Percentiles rank a stretch among this genome's conserved stretches.
These are phyloP conservation scores for Hydra vulgaris DNA, from an alignment of 30 jellyfish, hydroid and myxozoan species.

Conservation along the genomic window DNA sequence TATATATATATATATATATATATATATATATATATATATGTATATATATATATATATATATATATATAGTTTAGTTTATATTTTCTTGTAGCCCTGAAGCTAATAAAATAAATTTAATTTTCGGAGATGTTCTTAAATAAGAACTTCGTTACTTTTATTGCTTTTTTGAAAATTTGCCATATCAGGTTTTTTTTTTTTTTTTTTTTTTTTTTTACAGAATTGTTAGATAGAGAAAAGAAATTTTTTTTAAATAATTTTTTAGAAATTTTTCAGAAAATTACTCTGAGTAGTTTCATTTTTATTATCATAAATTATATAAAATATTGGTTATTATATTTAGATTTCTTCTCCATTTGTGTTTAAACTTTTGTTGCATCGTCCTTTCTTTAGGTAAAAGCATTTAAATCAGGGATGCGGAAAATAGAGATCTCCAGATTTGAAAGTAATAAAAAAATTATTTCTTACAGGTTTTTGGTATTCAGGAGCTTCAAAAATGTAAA, in stretches of 20 bases:
- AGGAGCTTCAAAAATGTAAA: too few species aligned
- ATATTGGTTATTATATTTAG: slow-evolving; percentile 21
- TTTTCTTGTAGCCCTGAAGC: slow-evolving; percentile 37
- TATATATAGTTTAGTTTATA: not conserved
- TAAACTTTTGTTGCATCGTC: slow-evolving; percentile 85
- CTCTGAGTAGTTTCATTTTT: too few species aligned
- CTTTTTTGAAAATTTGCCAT: slow-evolving; percentile 97
- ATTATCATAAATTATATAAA: too few species aligned
- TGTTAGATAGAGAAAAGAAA: not conserved
- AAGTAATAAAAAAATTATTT: too few species aligned
- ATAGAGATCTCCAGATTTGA: too few species aligned
- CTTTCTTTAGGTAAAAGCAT: slow-evolving; percentile 64
- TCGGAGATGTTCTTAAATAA: slow-evolving; percentile 92
- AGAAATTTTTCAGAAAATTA: too few species aligned
- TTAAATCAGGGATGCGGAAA: too few species aligned
- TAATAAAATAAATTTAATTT: slow-evolving; percentile 54
- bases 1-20: too few species aligned
- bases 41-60: too few species aligned
- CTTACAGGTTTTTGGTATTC: too few species aligned
- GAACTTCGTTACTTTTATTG: slow-evolving; percentile 96
- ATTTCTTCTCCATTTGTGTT: slow-evolving; percentile 95
- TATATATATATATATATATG: too few species aligned
- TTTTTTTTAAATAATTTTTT: not conserved
- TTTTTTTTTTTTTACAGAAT: not conserved
- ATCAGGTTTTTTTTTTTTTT: slow-evolving; percentile 57